Percentiles rank a stretch among this genome's conserved stretches.
Evolutionary conservation across 2,888 invertebrate species (phyloP).

Genomic region (Tyria jacobaeae): DNA sequence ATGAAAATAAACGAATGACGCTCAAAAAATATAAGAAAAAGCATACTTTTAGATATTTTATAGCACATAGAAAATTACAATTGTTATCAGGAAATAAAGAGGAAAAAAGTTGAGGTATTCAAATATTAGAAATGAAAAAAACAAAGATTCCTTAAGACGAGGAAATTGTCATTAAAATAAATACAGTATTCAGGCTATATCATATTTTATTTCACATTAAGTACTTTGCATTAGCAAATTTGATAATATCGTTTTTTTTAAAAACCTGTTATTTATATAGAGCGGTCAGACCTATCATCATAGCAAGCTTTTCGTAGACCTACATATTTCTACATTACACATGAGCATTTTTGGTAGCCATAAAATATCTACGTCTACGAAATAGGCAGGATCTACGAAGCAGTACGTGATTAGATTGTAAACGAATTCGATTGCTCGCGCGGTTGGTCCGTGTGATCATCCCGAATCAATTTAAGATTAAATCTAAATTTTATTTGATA

Average conservation of each 20-base stretch:
- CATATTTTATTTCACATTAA: too few species aligned
- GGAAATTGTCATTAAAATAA: too few species aligned
- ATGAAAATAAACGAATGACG: too few species aligned
- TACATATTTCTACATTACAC: constrained; percentile 11
- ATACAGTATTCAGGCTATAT: too few species aligned
- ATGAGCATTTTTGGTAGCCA: constrained; percentile 25
- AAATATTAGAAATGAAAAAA: too few species aligned
- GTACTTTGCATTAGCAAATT: too few species aligned
- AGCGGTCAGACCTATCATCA: neutral
- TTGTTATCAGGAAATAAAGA: too few species aligned
- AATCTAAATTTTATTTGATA: constrained; percentile 72
- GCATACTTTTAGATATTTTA: too few species aligned
- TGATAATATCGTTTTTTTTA: neutral
- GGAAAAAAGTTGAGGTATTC: too few species aligned
- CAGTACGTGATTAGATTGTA: constrained; percentile 69
- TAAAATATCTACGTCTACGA: constrained; percentile 18
- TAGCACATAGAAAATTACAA: too few species aligned
- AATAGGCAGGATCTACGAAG: constrained; percentile 44
- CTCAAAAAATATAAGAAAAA: too few species aligned
- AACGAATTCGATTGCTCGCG: constrained; percentile 69
- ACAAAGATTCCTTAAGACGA: too few species aligned
- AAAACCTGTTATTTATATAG: neutral
- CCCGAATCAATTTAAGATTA: constrained; percentile 78
- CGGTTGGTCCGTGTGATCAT: constrained; percentile 63
- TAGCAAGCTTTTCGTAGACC: constrained; percentile 14